A percentile compares a stretch with the other conserved stretches of the same genome.
These are phyloP conservation scores for Pica pica DNA, from an alignment of 2,113 vertebrate species.

Conservation along the genomic window DNA sequence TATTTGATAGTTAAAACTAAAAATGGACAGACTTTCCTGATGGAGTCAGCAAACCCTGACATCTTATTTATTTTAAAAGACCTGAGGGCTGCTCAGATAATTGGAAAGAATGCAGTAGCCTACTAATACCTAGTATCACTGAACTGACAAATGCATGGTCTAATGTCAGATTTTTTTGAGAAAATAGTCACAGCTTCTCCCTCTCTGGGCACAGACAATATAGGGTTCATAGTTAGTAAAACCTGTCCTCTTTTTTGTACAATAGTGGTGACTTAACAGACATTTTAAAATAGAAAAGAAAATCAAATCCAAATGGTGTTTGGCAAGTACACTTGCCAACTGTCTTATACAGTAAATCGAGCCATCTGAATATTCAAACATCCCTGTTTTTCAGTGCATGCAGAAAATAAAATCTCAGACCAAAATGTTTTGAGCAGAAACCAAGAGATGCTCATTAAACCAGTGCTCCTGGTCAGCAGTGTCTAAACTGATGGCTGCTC, in stretches of 20 bases:
- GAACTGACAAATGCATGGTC: background rate
- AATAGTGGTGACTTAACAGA: constrained; percentile 8
- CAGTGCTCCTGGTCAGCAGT: background rate
- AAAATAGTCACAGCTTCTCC: constrained; percentile 10
- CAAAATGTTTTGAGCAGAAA: background rate
- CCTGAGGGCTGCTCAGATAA: constrained; percentile 49
- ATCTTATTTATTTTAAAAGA: constrained; percentile 50
- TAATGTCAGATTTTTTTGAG: constrained; percentile 25
- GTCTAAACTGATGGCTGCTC: background rate
- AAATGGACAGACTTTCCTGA: constrained; percentile 30
- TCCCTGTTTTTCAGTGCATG: background rate
- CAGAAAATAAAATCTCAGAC: constrained; percentile 11
- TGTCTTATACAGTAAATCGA: constrained; percentile 24
- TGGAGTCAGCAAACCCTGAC: constrained; percentile 49
- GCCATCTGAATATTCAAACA: constrained; percentile 24
- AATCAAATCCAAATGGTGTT: constrained; percentile 10
- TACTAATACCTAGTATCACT: background rate
- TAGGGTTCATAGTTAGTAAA: constrained; percentile 12
- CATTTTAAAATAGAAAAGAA: constrained; percentile 2
- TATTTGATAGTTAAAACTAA: background rate
- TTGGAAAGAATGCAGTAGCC: constrained; percentile 30
- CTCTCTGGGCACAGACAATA: constrained; percentile 23
- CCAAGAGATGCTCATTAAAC: background rate
- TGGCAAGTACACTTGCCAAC: constrained; percentile 27
- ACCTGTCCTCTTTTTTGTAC: background rate